A percentile compares a stretch with the other conserved stretches of the same genome.
Conservation (phyloP, 2,888 invertebrate species). For the Acanthosepion pharaonis region DNA sequence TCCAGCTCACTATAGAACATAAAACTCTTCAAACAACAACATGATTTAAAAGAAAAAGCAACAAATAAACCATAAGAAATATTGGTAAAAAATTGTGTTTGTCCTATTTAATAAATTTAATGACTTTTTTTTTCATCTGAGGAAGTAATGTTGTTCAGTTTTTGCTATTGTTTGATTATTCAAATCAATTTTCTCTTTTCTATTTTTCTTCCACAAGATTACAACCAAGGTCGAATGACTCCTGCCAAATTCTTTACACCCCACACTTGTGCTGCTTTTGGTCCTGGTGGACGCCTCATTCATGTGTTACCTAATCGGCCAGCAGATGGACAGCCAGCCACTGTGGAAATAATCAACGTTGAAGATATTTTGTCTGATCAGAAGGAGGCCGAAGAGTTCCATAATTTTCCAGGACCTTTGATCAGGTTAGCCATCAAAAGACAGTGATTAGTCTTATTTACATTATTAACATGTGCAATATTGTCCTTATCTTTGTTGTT, state of each 20-base stretch:
- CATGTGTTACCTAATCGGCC: slow-evolving; percentile 86
- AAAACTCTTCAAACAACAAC: too few species aligned
- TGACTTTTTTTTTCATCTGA: too few species aligned
- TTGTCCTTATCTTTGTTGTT: too few species aligned
- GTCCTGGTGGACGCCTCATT: slow-evolving; percentile 80
- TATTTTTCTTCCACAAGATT: background rate
- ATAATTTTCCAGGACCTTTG: slow-evolving; percentile 87
- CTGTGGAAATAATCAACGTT: slow-evolving; percentile 84
- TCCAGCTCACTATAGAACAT: too few species aligned
- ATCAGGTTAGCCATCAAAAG: slow-evolving; percentile 77
- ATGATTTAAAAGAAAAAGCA: too few species aligned
- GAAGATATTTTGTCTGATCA: slow-evolving; percentile 60
- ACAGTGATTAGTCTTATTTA: too few species aligned
- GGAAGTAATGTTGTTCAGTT: too few species aligned
- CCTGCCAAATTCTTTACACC: slow-evolving; percentile 88
- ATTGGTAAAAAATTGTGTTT: too few species aligned
- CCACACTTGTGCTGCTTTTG: slow-evolving; percentile 79
- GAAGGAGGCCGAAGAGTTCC: slow-evolving; percentile 75
- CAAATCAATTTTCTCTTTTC: background rate
- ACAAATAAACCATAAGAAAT: too few species aligned
- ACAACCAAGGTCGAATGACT: slow-evolving; percentile 80
- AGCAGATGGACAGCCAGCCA: slow-evolving; percentile 85
- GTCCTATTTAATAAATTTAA: too few species aligned
- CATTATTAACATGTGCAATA: too few species aligned
- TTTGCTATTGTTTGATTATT: background rate